These are phyloP conservation scores for Priapulus caudatus DNA, from an alignment of 2,888 invertebrate genomes.

Conservation along the genomic window DNA sequence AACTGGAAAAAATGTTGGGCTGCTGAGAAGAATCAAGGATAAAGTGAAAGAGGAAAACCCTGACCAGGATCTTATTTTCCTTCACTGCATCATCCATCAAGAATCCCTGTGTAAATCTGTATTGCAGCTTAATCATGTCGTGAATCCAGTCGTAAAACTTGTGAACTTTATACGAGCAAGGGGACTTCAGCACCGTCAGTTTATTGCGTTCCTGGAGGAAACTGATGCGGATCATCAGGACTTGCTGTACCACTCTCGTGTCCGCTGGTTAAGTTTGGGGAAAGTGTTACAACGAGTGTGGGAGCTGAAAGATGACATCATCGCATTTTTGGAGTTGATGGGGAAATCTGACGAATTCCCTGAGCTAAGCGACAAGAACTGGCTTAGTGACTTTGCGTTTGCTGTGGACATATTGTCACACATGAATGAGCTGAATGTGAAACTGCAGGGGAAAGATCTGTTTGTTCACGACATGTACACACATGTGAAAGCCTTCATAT, in stretches of 20 bases:
- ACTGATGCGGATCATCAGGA: slow-evolving; percentile 7
- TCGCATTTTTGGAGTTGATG: slow-evolving; percentile 7
- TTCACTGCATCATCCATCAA: slow-evolving; percentile 8
- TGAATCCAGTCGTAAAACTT: slow-evolving; percentile 11
- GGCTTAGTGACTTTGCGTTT: not conserved
- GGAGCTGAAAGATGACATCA: slow-evolving; percentile 10
- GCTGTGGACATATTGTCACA: slow-evolving; percentile 1
- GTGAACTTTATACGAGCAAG: slow-evolving; percentile 11
- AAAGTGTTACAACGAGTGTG: slow-evolving; percentile 10
- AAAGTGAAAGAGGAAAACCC: not conserved
- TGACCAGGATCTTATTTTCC: not conserved
- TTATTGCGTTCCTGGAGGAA: slow-evolving; percentile 5
- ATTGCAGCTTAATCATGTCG: not conserved
- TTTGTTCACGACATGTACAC: not conserved
- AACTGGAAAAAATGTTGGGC: slow-evolving; percentile 1
- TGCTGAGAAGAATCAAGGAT: not conserved
- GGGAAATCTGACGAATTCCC: not conserved
- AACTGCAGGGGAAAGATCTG: slow-evolving; percentile 3
- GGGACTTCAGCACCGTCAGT: slow-evolving; percentile 10
- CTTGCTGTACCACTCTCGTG: slow-evolving; percentile 5
- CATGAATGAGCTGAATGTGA: not conserved
- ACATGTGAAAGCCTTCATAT: not conserved
- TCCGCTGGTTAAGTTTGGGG: slow-evolving; percentile 5
- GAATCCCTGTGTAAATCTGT: slow-evolving; percentile 5
- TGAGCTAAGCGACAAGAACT: not conserved